Percentiles rank a stretch among this genome's conserved stretches.
Conservation (phyloP, 2,888 invertebrate species). For the Hoplodrina ambigua region DNA sequence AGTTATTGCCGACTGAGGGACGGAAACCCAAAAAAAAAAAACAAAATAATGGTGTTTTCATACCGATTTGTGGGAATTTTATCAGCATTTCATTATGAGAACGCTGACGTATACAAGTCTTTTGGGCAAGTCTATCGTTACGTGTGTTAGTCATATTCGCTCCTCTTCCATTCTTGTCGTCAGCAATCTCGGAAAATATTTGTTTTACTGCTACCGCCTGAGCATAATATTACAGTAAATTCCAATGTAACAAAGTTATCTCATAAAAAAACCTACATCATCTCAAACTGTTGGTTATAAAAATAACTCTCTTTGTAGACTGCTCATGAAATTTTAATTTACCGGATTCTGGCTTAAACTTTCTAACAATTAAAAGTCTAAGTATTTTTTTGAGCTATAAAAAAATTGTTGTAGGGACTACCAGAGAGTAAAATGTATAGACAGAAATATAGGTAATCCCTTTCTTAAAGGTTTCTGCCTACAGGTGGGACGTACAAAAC, state of each 20-base stretch:
- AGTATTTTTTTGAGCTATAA: constrained; percentile 28
- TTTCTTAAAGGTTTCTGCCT: too few relatives aligned
- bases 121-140: too few relatives aligned
- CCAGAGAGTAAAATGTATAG: not conserved
- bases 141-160: not conserved
- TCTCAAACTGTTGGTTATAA: constrained; percentile 42
- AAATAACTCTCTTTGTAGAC: constrained; percentile 46
- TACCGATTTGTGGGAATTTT: too few relatives aligned
- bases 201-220: not conserved
- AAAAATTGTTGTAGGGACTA: not conserved
- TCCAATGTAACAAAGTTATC: constrained; percentile 41
- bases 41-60: too few relatives aligned
- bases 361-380: constrained; percentile 32
- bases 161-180: not conserved
- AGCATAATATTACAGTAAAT: constrained; percentile 39
- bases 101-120: too few relatives aligned
- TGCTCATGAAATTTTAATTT: constrained; percentile 53
- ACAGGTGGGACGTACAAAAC: too few relatives aligned
- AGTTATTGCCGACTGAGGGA: too few relatives aligned
- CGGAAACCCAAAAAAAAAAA: too few relatives aligned
- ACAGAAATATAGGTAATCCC: not conserved
- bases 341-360: constrained; percentile 35
- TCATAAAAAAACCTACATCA: constrained; percentile 50
- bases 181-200: constrained; percentile 19
- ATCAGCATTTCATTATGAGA: too few relatives aligned